A percentile compares a stretch with the other conserved stretches of the same genome.
These are phyloP conservation scores for Nomada goodeniana DNA, from an alignment of 2,888 invertebrate genomes.

Conservation along the genomic window DNA sequence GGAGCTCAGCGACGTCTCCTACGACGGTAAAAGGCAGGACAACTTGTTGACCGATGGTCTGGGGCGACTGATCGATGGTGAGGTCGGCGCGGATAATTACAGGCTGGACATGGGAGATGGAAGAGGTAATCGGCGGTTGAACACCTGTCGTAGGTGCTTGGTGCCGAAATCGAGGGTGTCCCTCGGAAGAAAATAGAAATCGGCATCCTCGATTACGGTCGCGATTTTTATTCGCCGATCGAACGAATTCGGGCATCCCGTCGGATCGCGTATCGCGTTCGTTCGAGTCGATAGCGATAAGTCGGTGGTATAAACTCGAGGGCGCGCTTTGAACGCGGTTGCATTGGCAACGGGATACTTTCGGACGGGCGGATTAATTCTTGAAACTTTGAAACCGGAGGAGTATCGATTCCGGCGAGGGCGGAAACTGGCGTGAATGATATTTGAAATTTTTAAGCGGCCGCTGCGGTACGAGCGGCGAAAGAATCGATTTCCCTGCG, in stretches of 20 bases:
- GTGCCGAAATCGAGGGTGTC: conserved; percentile 48
- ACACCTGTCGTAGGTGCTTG: conserved; percentile 46
- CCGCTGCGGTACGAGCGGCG: background rate
- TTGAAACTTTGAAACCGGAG: background rate
- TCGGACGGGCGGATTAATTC: background rate
- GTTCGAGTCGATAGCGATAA: background rate
- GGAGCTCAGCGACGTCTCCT: conserved; percentile 87
- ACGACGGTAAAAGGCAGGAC: conserved; percentile 86
- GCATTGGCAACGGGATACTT: background rate
- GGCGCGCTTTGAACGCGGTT: background rate
- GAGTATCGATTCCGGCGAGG: background rate
- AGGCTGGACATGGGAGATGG: conserved; percentile 87
- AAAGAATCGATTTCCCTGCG: background rate
- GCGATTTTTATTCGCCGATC: background rate
- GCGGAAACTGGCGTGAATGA: background rate
- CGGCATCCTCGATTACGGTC: background rate
- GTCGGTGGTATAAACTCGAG: background rate
- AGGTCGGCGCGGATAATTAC: conserved; percentile 87
- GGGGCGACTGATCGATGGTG: conserved; percentile 89
- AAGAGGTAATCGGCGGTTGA: conserved; percentile 85
- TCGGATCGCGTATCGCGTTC: background rate
- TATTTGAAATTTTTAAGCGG: conserved; percentile 12
- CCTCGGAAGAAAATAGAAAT: background rate
- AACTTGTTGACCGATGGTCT: conserved; percentile 87
- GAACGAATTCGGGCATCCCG: background rate